A percentile compares a stretch with the other conserved stretches of the same genome.
Evolutionary conservation across 2,797 vertebrate genomes (phyloP).

Genomic region (Hippopotamyrus pictus): DNA sequence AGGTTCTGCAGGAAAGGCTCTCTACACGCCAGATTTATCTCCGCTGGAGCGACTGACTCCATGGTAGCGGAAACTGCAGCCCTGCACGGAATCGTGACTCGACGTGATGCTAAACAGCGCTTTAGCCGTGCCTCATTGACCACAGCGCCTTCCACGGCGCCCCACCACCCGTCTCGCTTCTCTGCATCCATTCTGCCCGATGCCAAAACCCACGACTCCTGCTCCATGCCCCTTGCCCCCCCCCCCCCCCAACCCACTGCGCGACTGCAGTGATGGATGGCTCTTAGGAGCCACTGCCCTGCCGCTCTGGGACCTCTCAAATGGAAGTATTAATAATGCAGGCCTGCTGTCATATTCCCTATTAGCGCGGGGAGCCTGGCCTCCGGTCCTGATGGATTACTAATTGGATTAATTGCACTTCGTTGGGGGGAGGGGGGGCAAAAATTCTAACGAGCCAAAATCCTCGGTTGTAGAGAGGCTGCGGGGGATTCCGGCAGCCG

Average conservation of each 20-base stretch:
- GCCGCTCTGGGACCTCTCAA: conserved; percentile 46
- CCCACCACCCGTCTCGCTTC: background rate
- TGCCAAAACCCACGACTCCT: background rate
- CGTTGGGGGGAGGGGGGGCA: conserved; percentile 36
- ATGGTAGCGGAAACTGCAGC: background rate
- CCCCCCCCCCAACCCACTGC: conserved; percentile 13
- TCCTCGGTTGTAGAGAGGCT: background rate
- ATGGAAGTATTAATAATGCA: conserved; percentile 73
- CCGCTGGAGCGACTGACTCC: background rate
- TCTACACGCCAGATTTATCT: background rate
- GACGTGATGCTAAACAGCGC: background rate
- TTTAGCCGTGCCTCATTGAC: conserved; percentile 56
- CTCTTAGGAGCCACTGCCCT: conserved; percentile 37
- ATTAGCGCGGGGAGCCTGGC: conserved; percentile 57
- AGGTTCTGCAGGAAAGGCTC: background rate
- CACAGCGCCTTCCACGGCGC: conserved; percentile 32
- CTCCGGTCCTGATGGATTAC: conserved; percentile 62
- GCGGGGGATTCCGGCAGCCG: background rate
- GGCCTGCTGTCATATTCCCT: conserved; percentile 60
- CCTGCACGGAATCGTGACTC: background rate
- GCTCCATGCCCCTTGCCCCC: conserved; percentile 22
- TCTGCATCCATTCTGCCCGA: background rate
- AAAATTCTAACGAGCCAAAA: conserved; percentile 46
- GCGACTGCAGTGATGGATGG: conserved; percentile 61
- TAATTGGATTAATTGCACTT: conserved; percentile 69